phyloP scores from a whole-genome alignment of 2,113 vertebrate genomes.

The Cygnus buccinator region DNA sequence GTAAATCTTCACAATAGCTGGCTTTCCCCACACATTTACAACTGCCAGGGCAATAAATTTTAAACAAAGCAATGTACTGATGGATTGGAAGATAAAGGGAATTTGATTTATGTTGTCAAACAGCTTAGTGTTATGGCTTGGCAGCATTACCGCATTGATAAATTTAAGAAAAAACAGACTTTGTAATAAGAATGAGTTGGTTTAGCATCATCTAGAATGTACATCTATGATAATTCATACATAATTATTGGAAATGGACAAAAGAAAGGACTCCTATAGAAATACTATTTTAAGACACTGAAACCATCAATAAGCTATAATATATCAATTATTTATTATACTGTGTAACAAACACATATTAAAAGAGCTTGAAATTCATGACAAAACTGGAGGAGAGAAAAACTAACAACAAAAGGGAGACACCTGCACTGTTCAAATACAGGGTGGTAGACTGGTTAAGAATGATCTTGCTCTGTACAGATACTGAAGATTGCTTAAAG shows the following conservation, averaged over 20 bases:
- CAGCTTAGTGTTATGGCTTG: slow-evolving; percentile 8
- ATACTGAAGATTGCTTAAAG: not conserved
- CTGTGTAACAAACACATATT: not conserved
- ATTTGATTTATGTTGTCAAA: slow-evolving; percentile 66
- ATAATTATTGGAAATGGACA: not conserved
- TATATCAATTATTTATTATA: not conserved
- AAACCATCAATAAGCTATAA: not conserved
- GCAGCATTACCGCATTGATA: slow-evolving; percentile 28
- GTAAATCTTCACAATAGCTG: slow-evolving; percentile 51
- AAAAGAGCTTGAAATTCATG: not conserved
- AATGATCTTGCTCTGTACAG: rapidly evolving
- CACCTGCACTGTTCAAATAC: not conserved
- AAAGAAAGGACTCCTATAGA: not conserved
- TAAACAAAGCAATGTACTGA: slow-evolving; percentile 43
- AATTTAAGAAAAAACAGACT: slow-evolving; percentile 13
- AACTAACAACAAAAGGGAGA: not conserved
- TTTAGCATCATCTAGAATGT: not conserved
- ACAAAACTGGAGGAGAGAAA: not conserved
- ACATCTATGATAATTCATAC: not conserved
- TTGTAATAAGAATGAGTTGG: not conserved
- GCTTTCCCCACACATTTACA: not conserved
- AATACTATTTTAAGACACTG: not conserved
- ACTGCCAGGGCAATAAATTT: slow-evolving; percentile 54
- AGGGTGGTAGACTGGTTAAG: not conserved
- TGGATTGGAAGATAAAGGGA: slow-evolving; percentile 58